Base-by-base conservation (phyloP, 1,140 invertebrate species). In the Megalopta genalis region DNA sequence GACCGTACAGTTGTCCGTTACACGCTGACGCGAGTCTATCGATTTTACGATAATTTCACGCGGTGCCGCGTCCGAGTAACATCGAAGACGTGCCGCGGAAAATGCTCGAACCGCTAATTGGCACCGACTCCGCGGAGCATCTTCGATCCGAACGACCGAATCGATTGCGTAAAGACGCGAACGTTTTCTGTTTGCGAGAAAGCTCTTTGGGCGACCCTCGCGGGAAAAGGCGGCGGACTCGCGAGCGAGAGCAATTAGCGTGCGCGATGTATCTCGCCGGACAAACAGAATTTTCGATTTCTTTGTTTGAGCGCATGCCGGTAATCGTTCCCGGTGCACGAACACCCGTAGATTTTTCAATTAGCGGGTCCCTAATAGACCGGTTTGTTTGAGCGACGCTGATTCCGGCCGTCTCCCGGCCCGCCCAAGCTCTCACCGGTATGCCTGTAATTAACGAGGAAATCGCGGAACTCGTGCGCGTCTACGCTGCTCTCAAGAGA, bases 381-480 rank as follows among this genome's bases (percentile, higher is more conserved):
- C 67, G 59, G 59, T 62, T 9, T 77, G 75, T 77, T 77, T 71
- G 67, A 71, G n/a, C 70, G 68, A 12, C 60, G 39, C 65, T 54
- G 52, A 82, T 66, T 60, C 62, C 37, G 16, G 14, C 16, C 16
- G 2, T 18, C 18, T 5, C 49, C 16, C 16, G 3, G 3, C 39
- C 39, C 7, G 14, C 18, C 16, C 14, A 3, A 16, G 3, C 6
- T 6, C 49, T 4, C 14, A 16, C 14, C 49, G 49, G 49, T 64
- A 7, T n/a, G 18, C 32, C 49, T 14, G 59, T 85, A 81, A 85
- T 85, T 85, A 85, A 84, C 83, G 80, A 73, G 78, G 37, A 81
- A 32, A 84, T 85, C 64, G 78, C 78, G 74, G 73, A 80, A 72
- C 72, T 46, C 21, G 42, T 14, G 42, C 80, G 67, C 72, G 52